Percentiles rank a stretch among this genome's conserved stretches.
Conservation (phyloP, 2,797 vertebrate species). For the Scleropages formosus region DNA sequence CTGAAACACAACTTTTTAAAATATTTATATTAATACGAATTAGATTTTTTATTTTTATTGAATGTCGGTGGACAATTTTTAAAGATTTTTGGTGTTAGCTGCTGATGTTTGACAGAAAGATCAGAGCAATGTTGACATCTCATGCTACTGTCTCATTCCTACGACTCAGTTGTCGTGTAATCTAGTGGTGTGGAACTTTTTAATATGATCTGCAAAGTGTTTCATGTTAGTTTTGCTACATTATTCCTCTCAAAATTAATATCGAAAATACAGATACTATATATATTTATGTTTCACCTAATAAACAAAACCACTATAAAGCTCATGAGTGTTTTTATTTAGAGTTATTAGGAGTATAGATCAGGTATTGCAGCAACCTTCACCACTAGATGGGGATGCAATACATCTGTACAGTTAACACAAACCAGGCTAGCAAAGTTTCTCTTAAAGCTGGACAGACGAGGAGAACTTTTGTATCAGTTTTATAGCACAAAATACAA, state of each 20-base stretch:
- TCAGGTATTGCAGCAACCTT: background rate
- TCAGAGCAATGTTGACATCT: background rate
- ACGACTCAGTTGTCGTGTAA: background rate
- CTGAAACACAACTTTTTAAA: conserved; percentile 20
- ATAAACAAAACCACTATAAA: background rate
- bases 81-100: conserved; percentile 35
- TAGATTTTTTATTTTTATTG: conserved; percentile 26
- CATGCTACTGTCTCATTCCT: background rate
- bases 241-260: background rate
- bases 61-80: conserved; percentile 35
- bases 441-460: background rate
- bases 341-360: background rate
- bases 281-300: background rate
- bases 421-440: background rate
- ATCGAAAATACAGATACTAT: background rate
- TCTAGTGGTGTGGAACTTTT: background rate
- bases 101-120: conserved; percentile 13
- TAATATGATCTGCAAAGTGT: conserved; percentile 11
- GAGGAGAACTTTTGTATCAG: background rate
- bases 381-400: conserved; percentile 28
- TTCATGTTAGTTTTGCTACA: background rate
- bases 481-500: too few species aligned
- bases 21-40: conserved; percentile 18
- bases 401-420: background rate
- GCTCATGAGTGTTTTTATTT: background rate